phyloP scores from a whole-genome alignment of 1,140 invertebrate genomes.

The Stenopsyche tienmushanensis region DNA sequence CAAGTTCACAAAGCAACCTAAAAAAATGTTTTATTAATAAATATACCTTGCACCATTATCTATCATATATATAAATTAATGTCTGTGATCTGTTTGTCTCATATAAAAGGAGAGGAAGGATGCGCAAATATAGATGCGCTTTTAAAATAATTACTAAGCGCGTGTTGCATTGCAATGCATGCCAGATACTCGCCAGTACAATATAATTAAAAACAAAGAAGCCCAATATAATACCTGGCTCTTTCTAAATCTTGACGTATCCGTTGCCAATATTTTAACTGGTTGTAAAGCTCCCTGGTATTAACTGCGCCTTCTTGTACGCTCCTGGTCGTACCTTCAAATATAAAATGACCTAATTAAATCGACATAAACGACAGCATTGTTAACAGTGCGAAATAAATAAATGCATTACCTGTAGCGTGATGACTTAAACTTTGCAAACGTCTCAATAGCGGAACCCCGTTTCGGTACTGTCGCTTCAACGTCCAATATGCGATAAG shows the following conservation, averaged over 20 bases:
- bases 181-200: too few relatives aligned
- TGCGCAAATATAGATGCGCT: not conserved
- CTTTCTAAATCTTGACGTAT: constrained; percentile 92
- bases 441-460: constrained; percentile 88
- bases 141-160: not conserved
- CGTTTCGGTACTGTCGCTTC: constrained; percentile 93
- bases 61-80: not conserved
- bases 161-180: too few relatives aligned
- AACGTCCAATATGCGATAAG: constrained; percentile 93
- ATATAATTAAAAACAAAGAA: not conserved
- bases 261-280: constrained; percentile 93
- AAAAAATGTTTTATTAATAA: constrained; percentile 26
- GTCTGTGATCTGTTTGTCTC: too few relatives aligned
- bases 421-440: constrained; percentile 68
- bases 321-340: constrained; percentile 48
- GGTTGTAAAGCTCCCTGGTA: constrained; percentile 73
- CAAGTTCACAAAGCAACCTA: constrained; percentile 88
- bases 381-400: too few relatives aligned
- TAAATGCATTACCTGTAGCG: constrained; percentile 35
- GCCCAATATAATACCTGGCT: constrained; percentile 56
- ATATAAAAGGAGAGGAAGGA: too few relatives aligned
- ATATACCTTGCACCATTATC: too few relatives aligned
- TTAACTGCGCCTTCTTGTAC: constrained; percentile 59
- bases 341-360: constrained; percentile 5
- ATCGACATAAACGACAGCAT: too few relatives aligned